Conservation (phyloP, 2,797 vertebrate species). For the Apogon talboti region DNA sequence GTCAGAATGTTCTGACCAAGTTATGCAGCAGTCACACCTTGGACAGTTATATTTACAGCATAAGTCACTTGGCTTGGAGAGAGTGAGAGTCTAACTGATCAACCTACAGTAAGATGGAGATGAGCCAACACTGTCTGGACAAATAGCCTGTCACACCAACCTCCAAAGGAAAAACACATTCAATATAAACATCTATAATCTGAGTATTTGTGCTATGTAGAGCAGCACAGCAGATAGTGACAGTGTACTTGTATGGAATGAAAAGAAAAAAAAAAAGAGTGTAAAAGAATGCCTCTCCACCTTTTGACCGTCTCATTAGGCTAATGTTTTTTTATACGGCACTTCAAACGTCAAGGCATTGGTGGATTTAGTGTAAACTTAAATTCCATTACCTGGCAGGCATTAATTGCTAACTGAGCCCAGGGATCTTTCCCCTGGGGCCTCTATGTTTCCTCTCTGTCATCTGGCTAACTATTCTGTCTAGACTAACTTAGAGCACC, state of each 20-base stretch:
- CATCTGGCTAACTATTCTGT: conserved; percentile 99
- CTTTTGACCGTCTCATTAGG: conserved; percentile 95
- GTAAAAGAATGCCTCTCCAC: conserved; percentile 77
- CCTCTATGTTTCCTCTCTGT: conserved; percentile 98
- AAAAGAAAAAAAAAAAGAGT: conserved; percentile 43
- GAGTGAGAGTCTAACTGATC: neutral
- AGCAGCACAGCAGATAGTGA: conserved; percentile 63
- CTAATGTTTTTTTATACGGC: conserved; percentile 97
- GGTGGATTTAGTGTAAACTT: conserved; percentile 99
- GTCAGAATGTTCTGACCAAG: no score
- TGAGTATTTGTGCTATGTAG: conserved; percentile 68
- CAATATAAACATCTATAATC: conserved; percentile 13
- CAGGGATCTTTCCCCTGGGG: conserved; percentile 95
- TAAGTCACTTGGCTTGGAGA: no score
- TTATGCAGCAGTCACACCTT: no score
- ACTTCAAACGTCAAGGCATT: conserved; percentile 97
- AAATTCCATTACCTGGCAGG: conserved; percentile 99
- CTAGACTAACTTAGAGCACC: conserved; percentile 99
- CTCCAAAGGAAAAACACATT: conserved; percentile 42
- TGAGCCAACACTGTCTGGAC: conserved; percentile 81
- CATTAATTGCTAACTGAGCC: conserved; percentile 99
- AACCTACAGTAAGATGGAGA: conserved; percentile 77
- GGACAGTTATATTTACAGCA: no score
- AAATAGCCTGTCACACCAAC: conserved; percentile 85
- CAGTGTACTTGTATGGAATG: conserved; percentile 7